phyloP scores from a whole-genome alignment of 2,797 vertebrate genomes.

The Bovichtus diacanthus region DNA sequence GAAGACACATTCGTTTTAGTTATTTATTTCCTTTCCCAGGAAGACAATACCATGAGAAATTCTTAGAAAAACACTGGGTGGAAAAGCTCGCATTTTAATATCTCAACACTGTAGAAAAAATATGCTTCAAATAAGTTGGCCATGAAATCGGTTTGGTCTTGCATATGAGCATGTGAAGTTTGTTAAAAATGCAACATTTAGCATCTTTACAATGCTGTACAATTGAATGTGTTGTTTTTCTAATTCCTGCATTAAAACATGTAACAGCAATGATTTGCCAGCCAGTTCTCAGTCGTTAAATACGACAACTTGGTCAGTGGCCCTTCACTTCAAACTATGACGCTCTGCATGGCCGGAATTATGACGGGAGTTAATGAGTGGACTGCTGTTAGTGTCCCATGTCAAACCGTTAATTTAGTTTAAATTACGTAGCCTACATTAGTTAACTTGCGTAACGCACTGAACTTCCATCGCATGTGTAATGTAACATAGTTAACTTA shows the following conservation, averaged over 20 bases:
- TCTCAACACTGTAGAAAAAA: conserved; percentile 10
- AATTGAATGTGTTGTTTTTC: not conserved
- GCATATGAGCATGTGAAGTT: not conserved
- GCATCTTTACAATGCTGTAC: not conserved
- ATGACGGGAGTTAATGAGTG: no score
- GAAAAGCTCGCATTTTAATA: conserved; percentile 12
- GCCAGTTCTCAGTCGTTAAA: no score
- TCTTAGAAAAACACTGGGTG: conserved; percentile 12
- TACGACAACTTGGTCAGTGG: no score
- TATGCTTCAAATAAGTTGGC: not conserved
- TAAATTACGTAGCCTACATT: no score
- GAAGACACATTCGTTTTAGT: conserved; percentile 65
- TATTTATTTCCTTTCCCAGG: conserved; percentile 58
- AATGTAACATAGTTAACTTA: no score
- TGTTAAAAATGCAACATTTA: not conserved
- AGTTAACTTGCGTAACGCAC: no score
- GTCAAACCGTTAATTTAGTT: no score
- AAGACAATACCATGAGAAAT: conserved; percentile 55
- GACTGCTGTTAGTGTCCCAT: no score
- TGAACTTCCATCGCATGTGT: no score
- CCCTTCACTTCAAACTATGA: no score
- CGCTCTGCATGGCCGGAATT: no score
- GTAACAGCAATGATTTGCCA: not conserved
- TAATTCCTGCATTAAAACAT: not conserved
- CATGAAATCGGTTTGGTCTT: conserved; percentile 7